These are phyloP conservation scores for Dolichomitus sp. DNA, from an alignment of 2,888 invertebrate species.

Conservation along the genomic window DNA sequence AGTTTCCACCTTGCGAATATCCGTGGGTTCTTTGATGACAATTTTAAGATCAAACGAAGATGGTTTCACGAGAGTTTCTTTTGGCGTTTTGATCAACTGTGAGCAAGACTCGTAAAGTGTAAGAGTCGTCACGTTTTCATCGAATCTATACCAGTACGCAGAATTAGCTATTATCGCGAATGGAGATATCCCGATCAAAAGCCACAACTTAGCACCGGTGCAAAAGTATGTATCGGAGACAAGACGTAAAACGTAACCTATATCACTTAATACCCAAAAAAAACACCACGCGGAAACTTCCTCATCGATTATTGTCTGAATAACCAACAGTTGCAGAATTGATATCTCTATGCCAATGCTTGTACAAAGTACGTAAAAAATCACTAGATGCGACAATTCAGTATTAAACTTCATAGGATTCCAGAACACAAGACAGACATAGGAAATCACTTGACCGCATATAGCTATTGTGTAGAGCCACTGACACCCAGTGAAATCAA, in stretches of 20 bases:
- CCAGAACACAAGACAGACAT: constrained; percentile 38
- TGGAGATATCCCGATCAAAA: constrained; percentile 36
- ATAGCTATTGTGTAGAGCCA: constrained; percentile 50
- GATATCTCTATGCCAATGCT: constrained; percentile 47
- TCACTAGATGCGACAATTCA: constrained; percentile 33
- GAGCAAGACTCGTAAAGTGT: constrained; percentile 47
- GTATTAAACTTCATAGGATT: neutral
- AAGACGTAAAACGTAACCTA: constrained; percentile 15
- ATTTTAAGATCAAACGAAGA: constrained; percentile 52
- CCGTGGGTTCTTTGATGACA: constrained; percentile 36
- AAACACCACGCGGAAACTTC: constrained; percentile 65
- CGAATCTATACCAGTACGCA: constrained; percentile 20
- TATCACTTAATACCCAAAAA: constrained; percentile 42
- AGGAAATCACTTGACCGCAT: constrained; percentile 24
- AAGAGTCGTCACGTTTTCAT: neutral
- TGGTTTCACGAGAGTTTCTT: constrained; percentile 24
- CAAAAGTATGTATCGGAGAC: constrained; percentile 39
- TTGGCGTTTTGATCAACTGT: constrained; percentile 44
- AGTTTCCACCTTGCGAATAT: constrained; percentile 53
- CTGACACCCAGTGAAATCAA: constrained; percentile 51
- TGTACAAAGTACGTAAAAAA: constrained; percentile 45
- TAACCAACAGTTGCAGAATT: constrained; percentile 47
- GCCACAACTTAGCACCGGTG: constrained; percentile 52
- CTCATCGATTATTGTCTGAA: constrained; percentile 55
- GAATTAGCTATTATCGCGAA: constrained; percentile 28